phyloP scores from a whole-genome alignment of 2,888 invertebrate species.

The Cantharis rufa region DNA sequence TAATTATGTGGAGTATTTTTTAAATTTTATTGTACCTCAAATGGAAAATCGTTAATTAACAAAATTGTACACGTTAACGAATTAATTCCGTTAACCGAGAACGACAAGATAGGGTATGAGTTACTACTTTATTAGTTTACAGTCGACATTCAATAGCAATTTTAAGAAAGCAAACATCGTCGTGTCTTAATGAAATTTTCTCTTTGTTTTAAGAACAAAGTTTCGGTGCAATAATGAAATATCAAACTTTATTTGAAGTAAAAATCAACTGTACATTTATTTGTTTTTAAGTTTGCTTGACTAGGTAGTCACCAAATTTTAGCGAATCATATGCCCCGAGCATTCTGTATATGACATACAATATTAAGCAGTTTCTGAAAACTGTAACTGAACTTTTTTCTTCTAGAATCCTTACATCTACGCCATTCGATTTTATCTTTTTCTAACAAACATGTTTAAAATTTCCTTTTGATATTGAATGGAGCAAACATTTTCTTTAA shows the following conservation, averaged over 20 bases:
- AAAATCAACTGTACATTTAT: conserved; percentile 4
- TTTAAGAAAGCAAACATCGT: neutral
- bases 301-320: conserved; percentile 10
- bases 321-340: conserved; percentile 24
- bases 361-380: conserved; percentile 33
- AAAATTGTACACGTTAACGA: neutral
- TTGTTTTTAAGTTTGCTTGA: conserved; percentile 10
- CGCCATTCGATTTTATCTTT: neutral
- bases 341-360: conserved; percentile 34
- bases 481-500: neutral
- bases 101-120: neutral
- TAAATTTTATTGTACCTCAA: neutral
- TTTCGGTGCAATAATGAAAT: neutral
- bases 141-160: neutral
- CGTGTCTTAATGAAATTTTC: neutral
- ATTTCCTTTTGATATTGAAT: neutral
- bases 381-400: conserved; percentile 14
- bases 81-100: neutral
- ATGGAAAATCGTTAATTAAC: neutral
- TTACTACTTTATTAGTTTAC: neutral
- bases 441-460: neutral
- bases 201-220: neutral
- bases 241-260: conserved; percentile 1
- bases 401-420: neutral
- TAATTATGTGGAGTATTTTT: neutral